A percentile compares a stretch with the other conserved stretches of the same genome.
These are phyloP conservation scores for Branchipolynoe longqiensis DNA, from an alignment of 2,888 invertebrate genomes.

Conservation along the genomic window DNA sequence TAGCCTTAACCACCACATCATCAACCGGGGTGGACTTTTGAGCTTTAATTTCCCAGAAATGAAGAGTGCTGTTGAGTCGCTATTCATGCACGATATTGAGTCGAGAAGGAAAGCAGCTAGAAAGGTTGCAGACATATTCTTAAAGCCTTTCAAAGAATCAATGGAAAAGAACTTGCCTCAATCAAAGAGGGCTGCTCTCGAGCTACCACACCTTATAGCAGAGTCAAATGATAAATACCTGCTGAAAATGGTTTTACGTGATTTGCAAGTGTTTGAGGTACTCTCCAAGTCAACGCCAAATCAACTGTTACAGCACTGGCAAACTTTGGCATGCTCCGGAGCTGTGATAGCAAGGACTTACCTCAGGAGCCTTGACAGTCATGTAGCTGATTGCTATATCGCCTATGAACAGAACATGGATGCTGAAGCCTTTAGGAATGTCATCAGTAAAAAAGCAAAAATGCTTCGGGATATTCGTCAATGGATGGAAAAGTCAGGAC, in stretches of 20 bases:
- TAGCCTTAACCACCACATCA: neutral
- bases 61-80: neutral
- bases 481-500: neutral
- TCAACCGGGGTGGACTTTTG: neutral
- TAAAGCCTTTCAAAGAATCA: neutral
- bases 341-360: neutral
- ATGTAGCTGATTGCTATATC: neutral
- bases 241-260: neutral
- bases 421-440: neutral
- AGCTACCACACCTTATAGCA: neutral
- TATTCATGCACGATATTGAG: neutral
- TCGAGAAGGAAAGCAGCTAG: neutral
- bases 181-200: neutral
- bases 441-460: neutral
- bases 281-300: neutral
- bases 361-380: neutral
- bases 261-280: neutral
- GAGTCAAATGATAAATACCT: neutral
- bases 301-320: slow-evolving; percentile 1
- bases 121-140: neutral
- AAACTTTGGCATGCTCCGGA: neutral
- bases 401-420: neutral
- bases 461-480: neutral
- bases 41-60: slow-evolving; percentile 29
- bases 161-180: neutral